Percentiles rank a stretch among this genome's conserved stretches.
These are phyloP conservation scores for Anoplolepis gracilipes DNA, from an alignment of 1,140 invertebrate species.

Conservation along the genomic window DNA sequence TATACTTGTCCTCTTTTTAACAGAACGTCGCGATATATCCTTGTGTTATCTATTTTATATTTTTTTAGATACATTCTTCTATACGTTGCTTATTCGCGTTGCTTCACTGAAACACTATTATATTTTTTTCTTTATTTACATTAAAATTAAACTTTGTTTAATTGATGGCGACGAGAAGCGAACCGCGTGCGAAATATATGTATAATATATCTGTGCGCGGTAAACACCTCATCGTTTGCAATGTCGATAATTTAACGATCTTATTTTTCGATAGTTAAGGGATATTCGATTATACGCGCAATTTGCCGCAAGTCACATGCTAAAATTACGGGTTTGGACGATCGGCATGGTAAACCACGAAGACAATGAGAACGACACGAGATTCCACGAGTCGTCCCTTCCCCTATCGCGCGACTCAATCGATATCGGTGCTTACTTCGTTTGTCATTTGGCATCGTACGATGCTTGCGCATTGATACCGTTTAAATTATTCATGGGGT, in stretches of 20 bases:
- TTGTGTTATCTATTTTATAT: neutral
- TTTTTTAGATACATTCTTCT: neutral
- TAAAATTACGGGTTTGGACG: constrained; percentile 28
- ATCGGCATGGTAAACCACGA: constrained; percentile 41
- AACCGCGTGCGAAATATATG: constrained; percentile 23
- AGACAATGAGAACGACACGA: constrained; percentile 31
- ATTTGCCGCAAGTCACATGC: constrained; percentile 3
- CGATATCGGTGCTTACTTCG: constrained; percentile 80
- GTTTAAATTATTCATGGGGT: constrained; percentile 85
- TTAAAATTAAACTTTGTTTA: neutral
- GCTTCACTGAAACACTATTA: neutral
- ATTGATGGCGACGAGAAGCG: constrained; percentile 23
- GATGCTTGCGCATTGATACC: constrained; percentile 82
- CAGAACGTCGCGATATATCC: neutral
- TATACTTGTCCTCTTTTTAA: neutral
- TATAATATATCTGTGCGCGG: constrained; percentile 39
- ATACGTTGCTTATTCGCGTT: neutral
- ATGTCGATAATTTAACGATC: constrained; percentile 25
- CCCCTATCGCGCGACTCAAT: constrained; percentile 39
- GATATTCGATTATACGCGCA: constrained; percentile 14
- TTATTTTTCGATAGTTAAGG: neutral
- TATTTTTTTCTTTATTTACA: constrained; percentile 45
- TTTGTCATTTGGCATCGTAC: constrained; percentile 85
- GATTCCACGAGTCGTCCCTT: constrained; percentile 37
- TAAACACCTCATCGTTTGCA: constrained; percentile 3